These are phyloP conservation scores for Cryptus viduatorius DNA, from an alignment of 2,888 invertebrate genomes.

Conservation along the genomic window DNA sequence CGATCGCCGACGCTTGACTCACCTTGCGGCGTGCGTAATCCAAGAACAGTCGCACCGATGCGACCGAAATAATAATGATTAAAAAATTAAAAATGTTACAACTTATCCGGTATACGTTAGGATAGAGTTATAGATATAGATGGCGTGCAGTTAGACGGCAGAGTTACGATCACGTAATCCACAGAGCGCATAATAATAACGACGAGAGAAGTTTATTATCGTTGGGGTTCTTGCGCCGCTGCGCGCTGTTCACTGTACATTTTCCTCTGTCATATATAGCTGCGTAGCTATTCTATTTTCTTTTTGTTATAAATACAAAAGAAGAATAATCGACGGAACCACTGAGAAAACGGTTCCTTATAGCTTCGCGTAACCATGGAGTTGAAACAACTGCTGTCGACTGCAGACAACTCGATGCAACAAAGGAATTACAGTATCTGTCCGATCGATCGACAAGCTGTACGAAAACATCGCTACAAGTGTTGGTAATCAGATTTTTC, in stretches of 20 bases:
- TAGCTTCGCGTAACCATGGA: neutral
- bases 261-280: conserved; percentile 29
- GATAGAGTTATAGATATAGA: conserved; percentile 37
- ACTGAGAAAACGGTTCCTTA: conserved; percentile 29
- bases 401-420: conserved; percentile 39
- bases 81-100: conserved; percentile 6
- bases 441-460: neutral
- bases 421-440: conserved; percentile 1
- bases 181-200: conserved; percentile 47
- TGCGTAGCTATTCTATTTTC: neutral
- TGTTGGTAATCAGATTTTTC: neutral
- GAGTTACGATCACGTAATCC: conserved; percentile 60
- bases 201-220: conserved; percentile 59
- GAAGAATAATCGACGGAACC: conserved; percentile 27
- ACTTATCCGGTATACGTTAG: conserved; percentile 4
- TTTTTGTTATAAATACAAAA: conserved; percentile 41
- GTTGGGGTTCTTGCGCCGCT: conserved; percentile 44
- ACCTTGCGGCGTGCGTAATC: conserved; percentile 35
- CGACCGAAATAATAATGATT: neutral
- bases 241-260: conserved; percentile 6
- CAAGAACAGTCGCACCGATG: conserved; percentile 19
- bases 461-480: neutral
- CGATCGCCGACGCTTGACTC: conserved; percentile 44
- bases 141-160: conserved; percentile 21
- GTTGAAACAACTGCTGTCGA: conserved; percentile 2